Conservation (phyloP, 2,888 invertebrate species). For the Philhelius pedissequus region DNA sequence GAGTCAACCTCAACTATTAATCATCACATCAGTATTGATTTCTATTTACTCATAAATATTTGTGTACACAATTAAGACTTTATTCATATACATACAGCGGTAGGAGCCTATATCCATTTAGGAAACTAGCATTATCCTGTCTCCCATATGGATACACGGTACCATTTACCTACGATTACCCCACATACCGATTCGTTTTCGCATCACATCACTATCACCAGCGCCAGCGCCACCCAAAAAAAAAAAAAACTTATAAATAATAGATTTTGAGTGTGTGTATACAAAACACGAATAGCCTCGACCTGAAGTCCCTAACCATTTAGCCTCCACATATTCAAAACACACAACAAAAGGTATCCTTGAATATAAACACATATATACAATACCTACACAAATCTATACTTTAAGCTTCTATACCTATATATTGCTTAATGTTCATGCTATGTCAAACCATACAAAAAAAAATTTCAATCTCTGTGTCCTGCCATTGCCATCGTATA, state of each 20-base stretch:
- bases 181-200: too few species aligned
- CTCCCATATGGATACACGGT: not conserved
- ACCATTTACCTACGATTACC: not conserved
- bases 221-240: not conserved
- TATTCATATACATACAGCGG: not conserved
- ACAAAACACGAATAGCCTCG: conserved; percentile 56
- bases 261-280: conserved; percentile 48
- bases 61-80: conserved; percentile 13
- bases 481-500: conserved; percentile 43
- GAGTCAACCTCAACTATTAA: conserved; percentile 22
- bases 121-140: conserved; percentile 35
- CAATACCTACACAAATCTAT: too few species aligned
- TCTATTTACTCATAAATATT: conserved; percentile 7
- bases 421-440: not conserved
- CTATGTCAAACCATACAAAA: not conserved
- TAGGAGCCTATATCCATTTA: conserved; percentile 24
- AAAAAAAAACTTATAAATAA: conserved; percentile 61
- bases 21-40: conserved; percentile 52
- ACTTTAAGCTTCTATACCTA: not conserved
- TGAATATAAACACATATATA: conserved; percentile 20
- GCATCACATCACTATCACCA: not conserved
- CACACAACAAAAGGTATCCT: conserved; percentile 45
- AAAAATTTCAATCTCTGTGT: conserved; percentile 37
- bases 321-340: conserved; percentile 28
- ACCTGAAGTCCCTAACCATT: conserved; percentile 59